Conservation (phyloP, 1,140 invertebrate species). For the Hermetia illucens region DNA sequence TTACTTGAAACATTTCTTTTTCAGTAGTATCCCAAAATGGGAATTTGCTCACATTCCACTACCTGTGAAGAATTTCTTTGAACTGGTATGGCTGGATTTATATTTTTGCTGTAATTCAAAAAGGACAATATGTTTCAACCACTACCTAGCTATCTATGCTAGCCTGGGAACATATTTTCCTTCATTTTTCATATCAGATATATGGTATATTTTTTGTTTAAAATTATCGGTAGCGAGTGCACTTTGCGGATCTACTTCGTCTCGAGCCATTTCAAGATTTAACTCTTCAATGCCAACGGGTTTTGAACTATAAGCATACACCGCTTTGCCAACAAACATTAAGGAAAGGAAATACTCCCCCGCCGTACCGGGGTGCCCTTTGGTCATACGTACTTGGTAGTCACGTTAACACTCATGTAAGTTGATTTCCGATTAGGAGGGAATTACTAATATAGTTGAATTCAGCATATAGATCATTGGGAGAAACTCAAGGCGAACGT, state of each 20-base stretch:
- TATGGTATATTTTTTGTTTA: constrained; percentile 13
- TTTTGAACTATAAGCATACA: constrained; percentile 21
- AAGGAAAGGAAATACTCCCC: constrained; percentile 25
- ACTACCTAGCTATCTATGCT: too few species aligned
- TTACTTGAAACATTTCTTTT: neutral
- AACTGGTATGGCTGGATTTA: constrained; percentile 55
- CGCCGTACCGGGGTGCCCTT: constrained; percentile 22
- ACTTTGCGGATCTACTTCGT: constrained; percentile 21
- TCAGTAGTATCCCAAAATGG: constrained; percentile 46
- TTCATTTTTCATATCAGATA: constrained; percentile 6
- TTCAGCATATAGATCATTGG: constrained; percentile 69
- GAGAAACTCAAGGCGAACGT: constrained; percentile 70
- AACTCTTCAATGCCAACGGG: constrained; percentile 16
- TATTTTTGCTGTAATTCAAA: too few species aligned
- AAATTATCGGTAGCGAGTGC: constrained; percentile 8
- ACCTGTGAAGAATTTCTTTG: constrained; percentile 64
- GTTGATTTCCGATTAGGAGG: constrained; percentile 1
- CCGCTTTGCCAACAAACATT: constrained; percentile 27
- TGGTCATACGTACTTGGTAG: constrained; percentile 28
- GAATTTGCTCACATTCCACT: constrained; percentile 78
- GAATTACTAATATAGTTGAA: constrained; percentile 15
- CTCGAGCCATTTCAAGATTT: constrained; percentile 11
- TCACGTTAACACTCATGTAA: constrained; percentile 22
- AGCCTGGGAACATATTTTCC: too few species aligned
- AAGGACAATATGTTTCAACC: too few species aligned